Base-by-base conservation (phyloP, 2,888 invertebrate genomes). In the Campoplex nolae region DNA sequence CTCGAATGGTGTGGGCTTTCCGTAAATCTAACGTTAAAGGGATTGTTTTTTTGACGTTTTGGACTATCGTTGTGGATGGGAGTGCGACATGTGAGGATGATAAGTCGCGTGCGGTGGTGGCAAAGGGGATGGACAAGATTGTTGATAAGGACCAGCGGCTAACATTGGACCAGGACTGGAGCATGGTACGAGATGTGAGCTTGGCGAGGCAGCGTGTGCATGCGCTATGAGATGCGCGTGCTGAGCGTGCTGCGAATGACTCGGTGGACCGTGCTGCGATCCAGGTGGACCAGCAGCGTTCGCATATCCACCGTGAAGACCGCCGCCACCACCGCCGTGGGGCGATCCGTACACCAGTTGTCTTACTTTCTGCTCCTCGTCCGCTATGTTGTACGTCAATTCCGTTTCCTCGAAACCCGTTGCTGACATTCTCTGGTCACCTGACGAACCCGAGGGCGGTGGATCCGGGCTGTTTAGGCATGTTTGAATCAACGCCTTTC, bases 331-430 rank as follows among this genome's bases (percentile, higher is more conserved):
- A 65, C 74, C 74, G 94, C 96, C 95, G 95, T 96, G 96, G 95
- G 96, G 96, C 92, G 97, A 96, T 91, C 94, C 94, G 96, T 98
- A 98, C 96, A 98, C 98, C 97, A 98, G 97, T 97, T 98, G 98
- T 96, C 98, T 98, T 98, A 98, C 98, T 98, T 98, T 98, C 96
- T 98, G 97, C 95, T 98, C 97, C 96, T 98, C 98, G 96, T 98
- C 98, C 95, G 97, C 97, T 95, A 98, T 97, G 96, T 98, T 98
- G 96, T 99, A 99, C 93, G 98, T 98, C 93, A 99, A 97, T 96
- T 99, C 99, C 90, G 99, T 99, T 95, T 99, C 99, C 96, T 99
- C 99, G 96, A 98, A 99, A 92, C 99, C 99, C 83, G 99, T 99
- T 88, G 99, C 99, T 87, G 98, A 98, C 99, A 99, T 99, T 92